Percentiles rank a stretch among this genome's conserved stretches.
phyloP scores from a whole-genome alignment of 2,797 vertebrate species.

The Arrhamphus sclerolepis region DNA sequence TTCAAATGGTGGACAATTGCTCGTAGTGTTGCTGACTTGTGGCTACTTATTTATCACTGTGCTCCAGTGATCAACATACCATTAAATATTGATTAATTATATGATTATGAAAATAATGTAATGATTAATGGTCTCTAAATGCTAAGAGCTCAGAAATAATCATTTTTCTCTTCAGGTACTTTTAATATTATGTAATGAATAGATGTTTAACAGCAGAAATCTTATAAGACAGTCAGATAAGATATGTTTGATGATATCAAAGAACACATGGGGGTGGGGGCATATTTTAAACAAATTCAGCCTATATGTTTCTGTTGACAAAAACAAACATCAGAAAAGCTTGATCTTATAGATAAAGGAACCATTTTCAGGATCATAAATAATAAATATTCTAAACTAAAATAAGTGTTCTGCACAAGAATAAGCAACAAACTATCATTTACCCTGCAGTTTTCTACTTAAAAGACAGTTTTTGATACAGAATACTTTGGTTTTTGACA shows the following conservation, averaged over 20 bases:
- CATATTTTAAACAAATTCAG: too few species aligned
- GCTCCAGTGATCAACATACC: slow-evolving; percentile 10
- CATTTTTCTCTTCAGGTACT: slow-evolving; percentile 19
- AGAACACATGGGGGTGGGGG: too few species aligned
- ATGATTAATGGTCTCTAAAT: slow-evolving; percentile 20
- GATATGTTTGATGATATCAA: slow-evolving; percentile 2
- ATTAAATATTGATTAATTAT: too few species aligned
- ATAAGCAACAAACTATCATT: too few species aligned
- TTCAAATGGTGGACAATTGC: slow-evolving; percentile 1
- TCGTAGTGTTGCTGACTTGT: slow-evolving; percentile 16
- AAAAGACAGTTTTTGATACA: too few species aligned
- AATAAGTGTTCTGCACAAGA: too few species aligned
- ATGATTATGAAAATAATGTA: slow-evolving; percentile 28
- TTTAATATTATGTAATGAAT: slow-evolving; percentile 14
- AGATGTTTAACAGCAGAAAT: slow-evolving; percentile 16
- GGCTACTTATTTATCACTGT: slow-evolving; percentile 17
- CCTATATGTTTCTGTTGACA: background rate
- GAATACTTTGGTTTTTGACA: too few species aligned
- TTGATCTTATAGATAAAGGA: too few species aligned
- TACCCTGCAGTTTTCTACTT: too few species aligned
- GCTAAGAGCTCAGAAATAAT: slow-evolving; percentile 10
- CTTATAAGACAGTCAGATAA: background rate
- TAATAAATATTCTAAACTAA: too few species aligned
- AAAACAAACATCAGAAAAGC: too few species aligned
- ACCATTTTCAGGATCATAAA: too few species aligned